Conservation (phyloP, 2,113 vertebrate genomes). For the Nerophis ophidion region DNA sequence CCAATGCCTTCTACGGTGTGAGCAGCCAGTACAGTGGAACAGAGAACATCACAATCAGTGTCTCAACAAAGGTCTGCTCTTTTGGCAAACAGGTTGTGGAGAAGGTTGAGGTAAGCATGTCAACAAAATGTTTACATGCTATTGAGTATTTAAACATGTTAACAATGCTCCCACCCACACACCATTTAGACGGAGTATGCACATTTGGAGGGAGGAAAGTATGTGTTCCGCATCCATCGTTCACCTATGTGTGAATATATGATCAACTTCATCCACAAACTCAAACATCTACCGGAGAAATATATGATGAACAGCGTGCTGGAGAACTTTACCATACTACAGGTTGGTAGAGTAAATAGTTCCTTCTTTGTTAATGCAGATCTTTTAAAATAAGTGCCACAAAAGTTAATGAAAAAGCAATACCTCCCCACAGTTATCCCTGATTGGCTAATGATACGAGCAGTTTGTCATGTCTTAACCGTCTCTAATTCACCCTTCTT, state of each 20-base stretch:
- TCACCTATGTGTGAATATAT: conserved; percentile 97
- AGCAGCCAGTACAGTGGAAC: conserved; percentile 91
- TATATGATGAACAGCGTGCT: conserved; percentile 98
- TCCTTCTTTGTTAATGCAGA: background rate
- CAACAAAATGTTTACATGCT: fast-evolving
- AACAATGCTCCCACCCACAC: background rate
- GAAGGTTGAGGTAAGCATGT: conserved; percentile 87
- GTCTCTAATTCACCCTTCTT: background rate
- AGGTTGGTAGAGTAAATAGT: conserved; percentile 75
- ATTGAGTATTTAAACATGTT: background rate
- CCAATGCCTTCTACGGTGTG: conserved; percentile 86
- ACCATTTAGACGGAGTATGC: conserved; percentile 84
- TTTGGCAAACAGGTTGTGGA: conserved; percentile 95
- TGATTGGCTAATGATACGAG: background rate
- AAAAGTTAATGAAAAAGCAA: background rate
- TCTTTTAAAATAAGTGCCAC: background rate
- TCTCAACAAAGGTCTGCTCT: conserved; percentile 94
- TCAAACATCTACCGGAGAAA: conserved; percentile 92
- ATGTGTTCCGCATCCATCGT: conserved; percentile 88
- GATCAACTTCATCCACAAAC: conserved; percentile 98
- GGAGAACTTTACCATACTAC: conserved; percentile 96
- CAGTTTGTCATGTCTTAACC: background rate
- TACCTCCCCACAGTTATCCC: too few species aligned
- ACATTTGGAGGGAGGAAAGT: conserved; percentile 84
- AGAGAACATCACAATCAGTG: conserved; percentile 92